Evolutionary conservation across 2,113 vertebrate genomes (phyloP), one percentile per base, ranked within the genome.

Genomic region (Gopherus flavomarginatus): DNA sequence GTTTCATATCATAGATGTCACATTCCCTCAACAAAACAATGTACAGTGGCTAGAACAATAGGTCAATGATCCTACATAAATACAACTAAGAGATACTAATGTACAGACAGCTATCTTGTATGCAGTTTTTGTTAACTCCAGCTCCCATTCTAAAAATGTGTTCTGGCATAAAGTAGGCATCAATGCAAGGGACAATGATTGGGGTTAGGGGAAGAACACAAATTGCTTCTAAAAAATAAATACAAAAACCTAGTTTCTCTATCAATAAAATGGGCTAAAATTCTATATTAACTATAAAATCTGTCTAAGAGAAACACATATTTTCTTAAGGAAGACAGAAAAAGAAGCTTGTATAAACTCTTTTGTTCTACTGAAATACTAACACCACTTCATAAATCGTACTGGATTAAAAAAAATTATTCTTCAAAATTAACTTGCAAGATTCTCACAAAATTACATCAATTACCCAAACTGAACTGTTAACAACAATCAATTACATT

Each of bases 61-160:
- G 42, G 26, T 44, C 12, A 7, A 26, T 3, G 12, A 78, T 47
- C 75, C 42, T 29, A 47, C 26, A 47, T 14, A 57, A 27, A 53
- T 1, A 0, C 54, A 80, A 26, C 24, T 24, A 29, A 38, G 4
- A 69, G 29, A 13, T 2, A 29, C 31, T 14, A 22, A n/a, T 11
- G 19, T 3, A 47, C 78, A 57, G 17, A 44, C 62, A 87, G 82
- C 26, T 38, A 62, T 27, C 42, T 6, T 78, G 26, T 42, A 78
- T 47, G 22, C 22, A 78, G 75, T 16, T 44, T 44, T 47, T 78
- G 42, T 78, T 78, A 78, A 78, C 75, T 47, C 12, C 75, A 47
- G 5, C 8, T 78, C 42, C 27, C 11, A 47, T 13, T 14, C 52
- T 82, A 49, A 59, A 78, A 85, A 54, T 27, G 42, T 6, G 2